Evolutionary conservation across 2,797 vertebrate species (phyloP).

Genomic region (Pteropus rufus): DNA sequence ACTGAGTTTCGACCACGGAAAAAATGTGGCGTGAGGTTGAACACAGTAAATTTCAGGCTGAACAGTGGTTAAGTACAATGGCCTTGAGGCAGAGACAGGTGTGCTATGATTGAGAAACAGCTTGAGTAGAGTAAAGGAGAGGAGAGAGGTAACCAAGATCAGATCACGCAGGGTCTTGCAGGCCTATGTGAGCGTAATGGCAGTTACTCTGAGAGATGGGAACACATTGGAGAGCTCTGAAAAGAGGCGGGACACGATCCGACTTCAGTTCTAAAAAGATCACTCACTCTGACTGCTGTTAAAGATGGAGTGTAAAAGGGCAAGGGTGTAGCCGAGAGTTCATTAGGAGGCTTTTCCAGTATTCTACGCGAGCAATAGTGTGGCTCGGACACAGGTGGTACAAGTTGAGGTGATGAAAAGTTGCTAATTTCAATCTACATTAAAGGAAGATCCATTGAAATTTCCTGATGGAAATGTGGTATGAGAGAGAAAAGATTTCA

Average conservation of each 20-base stretch:
- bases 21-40: neutral
- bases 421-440: fast-evolving
- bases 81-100: neutral
- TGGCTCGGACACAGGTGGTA: fast-evolving
- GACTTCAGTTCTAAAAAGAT: neutral
- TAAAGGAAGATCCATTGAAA: neutral
- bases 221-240: fast-evolving
- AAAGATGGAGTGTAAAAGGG: neutral
- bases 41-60: neutral
- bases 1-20: neutral
- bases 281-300: neutral
- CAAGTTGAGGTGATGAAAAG: neutral
- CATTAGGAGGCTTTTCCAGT: neutral
- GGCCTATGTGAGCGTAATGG: fast-evolving
- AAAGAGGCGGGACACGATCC: fast-evolving
- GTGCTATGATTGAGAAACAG: neutral
- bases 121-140: neutral
- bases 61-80: neutral
- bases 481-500: neutral
- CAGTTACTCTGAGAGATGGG: no score
- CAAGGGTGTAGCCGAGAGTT: neutral
- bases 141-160: no score
- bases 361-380: fast-evolving
- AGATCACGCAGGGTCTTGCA: fast-evolving
- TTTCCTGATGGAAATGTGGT: neutral